Percentiles rank a stretch among this genome's conserved stretches.
Conservation (phyloP, 2,113 vertebrate genomes). For the Pyxicephalus adspersus region DNA sequence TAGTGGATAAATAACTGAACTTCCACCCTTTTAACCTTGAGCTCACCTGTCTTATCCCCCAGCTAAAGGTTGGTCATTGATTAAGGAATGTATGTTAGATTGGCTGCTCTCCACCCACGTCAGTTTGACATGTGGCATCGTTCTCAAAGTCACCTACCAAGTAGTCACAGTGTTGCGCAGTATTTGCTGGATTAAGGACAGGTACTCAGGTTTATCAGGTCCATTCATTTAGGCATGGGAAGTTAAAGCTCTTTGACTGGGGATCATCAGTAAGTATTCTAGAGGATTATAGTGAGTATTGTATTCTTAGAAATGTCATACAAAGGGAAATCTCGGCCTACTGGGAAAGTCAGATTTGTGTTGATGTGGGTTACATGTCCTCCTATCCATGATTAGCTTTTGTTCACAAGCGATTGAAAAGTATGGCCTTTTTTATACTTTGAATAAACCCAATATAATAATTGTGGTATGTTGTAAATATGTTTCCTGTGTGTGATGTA, state of each 20-base stretch:
- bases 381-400: conserved; percentile 36
- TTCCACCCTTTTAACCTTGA: conserved; percentile 18
- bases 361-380: conserved; percentile 30
- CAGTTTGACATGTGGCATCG: conserved; percentile 2
- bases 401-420: conserved; percentile 45
- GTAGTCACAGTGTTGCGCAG: conserved; percentile 15
- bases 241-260: conserved; percentile 44
- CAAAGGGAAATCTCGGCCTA: conserved; percentile 40
- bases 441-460: conserved; percentile 52
- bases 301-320: conserved; percentile 56
- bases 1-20: neutral
- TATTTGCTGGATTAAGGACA: conserved; percentile 41
- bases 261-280: conserved; percentile 35
- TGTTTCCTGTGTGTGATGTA: conserved; percentile 28
- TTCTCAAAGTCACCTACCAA: conserved; percentile 25
- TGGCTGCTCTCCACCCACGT: conserved; percentile 23
- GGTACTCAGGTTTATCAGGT: conserved; percentile 18
- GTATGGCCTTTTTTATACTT: conserved; percentile 33
- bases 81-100: conserved; percentile 12
- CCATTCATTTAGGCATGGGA: conserved; percentile 44
- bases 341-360: conserved; percentile 41
- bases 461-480: conserved; percentile 43
- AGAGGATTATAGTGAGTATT: conserved; percentile 49
- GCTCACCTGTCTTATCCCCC: neutral
- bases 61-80: neutral